A percentile compares a stretch with the other conserved stretches of the same genome.
Evolutionary conservation across 2,113 vertebrate genomes (phyloP).

Genomic region (Meleagris gallopavo): DNA sequence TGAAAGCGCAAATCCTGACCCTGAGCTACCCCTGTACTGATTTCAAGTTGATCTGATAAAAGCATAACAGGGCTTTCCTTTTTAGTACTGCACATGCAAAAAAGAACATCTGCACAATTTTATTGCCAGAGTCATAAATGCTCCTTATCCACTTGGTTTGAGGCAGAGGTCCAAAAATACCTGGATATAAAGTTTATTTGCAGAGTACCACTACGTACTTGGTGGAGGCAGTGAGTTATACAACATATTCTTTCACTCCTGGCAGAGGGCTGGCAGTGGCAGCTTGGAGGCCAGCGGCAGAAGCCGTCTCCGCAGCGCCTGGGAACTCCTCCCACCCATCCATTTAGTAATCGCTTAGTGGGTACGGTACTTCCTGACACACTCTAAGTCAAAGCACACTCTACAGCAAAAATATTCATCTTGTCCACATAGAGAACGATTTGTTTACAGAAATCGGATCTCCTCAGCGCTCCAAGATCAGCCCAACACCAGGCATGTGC

Average conservation of each 20-base stretch:
- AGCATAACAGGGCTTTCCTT: slow-evolving; percentile 62
- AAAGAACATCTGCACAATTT: slow-evolving; percentile 69
- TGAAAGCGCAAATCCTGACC: slow-evolving; percentile 27
- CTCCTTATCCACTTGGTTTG: slow-evolving; percentile 71
- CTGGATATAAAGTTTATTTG: slow-evolving; percentile 76
- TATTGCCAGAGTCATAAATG: slow-evolving; percentile 65
- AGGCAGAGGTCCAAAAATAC: slow-evolving; percentile 76
- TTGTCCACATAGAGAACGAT: slow-evolving; percentile 15
- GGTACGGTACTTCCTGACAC: slow-evolving; percentile 25
- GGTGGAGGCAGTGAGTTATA: slow-evolving; percentile 74
- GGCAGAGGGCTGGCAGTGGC: slow-evolving; percentile 51
- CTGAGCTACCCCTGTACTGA: slow-evolving; percentile 43
- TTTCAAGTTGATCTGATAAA: slow-evolving; percentile 54
- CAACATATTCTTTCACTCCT: slow-evolving; percentile 73
- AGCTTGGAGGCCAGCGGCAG: slow-evolving; percentile 20
- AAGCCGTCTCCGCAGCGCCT: slow-evolving; percentile 38
- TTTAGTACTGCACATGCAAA: slow-evolving; percentile 33
- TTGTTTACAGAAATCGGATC: slow-evolving; percentile 59
- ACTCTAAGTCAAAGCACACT: slow-evolving; percentile 37
- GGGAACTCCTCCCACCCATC: slow-evolving; percentile 58
- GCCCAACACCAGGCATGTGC: neutral
- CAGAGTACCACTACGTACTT: slow-evolving; percentile 76
- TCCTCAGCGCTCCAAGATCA: slow-evolving; percentile 51
- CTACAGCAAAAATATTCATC: slow-evolving; percentile 47
- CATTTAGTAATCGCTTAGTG: slow-evolving; percentile 53